Conservation (phyloP, 2,113 vertebrate species). For the Steatornis caripensis region DNA sequence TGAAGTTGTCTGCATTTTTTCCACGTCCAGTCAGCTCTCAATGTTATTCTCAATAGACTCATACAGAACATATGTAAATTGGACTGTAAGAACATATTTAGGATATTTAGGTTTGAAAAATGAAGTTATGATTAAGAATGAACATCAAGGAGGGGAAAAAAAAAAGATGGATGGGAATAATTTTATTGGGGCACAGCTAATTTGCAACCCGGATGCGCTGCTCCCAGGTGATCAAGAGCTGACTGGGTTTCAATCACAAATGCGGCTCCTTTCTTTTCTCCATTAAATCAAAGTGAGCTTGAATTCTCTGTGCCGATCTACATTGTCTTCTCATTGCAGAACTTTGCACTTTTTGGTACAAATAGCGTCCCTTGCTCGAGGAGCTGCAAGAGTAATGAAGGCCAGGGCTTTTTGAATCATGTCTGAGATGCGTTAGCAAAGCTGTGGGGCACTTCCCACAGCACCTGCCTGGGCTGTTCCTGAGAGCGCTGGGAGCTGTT, state of each 20-base stretch:
- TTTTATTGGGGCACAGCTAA: slow-evolving; percentile 22
- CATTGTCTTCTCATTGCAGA: slow-evolving; percentile 38
- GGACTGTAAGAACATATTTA: neutral
- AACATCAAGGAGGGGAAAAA: neutral
- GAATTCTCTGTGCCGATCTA: neutral
- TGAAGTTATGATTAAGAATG: slow-evolving; percentile 18
- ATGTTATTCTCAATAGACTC: slow-evolving; percentile 29
- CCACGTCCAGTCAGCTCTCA: neutral
- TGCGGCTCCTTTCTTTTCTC: neutral
- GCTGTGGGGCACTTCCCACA: neutral
- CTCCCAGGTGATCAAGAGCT: slow-evolving; percentile 8
- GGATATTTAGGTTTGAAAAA: slow-evolving; percentile 31
- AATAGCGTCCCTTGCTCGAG: neutral
- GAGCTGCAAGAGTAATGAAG: slow-evolving; percentile 13
- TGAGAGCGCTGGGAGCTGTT: neutral
- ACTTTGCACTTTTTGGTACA: neutral
- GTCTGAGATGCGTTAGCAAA: slow-evolving; percentile 20
- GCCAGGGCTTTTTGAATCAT: neutral
- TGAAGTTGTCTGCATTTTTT: neutral
- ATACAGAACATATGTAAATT: slow-evolving; percentile 32
- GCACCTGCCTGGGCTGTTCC: neutral
- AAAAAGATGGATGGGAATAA: neutral
- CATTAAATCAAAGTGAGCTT: neutral
- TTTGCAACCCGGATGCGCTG: neutral
- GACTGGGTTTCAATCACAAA: slow-evolving; percentile 31